A percentile compares a stretch with the other conserved stretches of the same genome.
phyloP scores from a whole-genome alignment of 1,140 invertebrate genomes.

The Drosophila repleta region DNA sequence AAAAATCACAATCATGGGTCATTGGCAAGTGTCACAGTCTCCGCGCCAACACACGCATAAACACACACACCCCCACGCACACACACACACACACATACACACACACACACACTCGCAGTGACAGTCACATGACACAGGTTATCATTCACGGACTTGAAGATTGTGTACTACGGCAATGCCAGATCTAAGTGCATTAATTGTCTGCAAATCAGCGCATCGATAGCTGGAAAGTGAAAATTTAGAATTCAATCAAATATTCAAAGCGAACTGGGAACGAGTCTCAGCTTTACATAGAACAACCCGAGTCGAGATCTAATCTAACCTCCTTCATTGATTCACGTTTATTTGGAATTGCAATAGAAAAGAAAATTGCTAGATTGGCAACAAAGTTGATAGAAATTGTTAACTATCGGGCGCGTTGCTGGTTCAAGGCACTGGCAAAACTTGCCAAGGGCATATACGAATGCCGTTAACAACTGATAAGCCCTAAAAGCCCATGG shows the following conservation, averaged over 20 bases:
- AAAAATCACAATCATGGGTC: conserved; percentile 9
- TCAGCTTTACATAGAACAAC: no score
- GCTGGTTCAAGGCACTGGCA: conserved; percentile 28
- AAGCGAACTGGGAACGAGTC: not conserved
- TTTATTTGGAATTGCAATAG: not conserved
- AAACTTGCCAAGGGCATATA: not conserved
- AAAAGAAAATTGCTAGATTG: no score
- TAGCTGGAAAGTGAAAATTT: not conserved
- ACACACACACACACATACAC: not conserved
- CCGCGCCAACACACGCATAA: not conserved
- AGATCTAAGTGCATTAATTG: conserved; percentile 1
- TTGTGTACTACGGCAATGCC: not conserved
- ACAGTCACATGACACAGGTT: conserved; percentile 10
- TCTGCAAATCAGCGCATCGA: not conserved
- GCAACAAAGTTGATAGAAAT: not conserved
- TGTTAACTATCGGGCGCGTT: conserved; percentile 9
- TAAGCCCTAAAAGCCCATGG: not conserved
- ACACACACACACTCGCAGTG: not conserved
- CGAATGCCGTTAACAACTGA: not conserved
- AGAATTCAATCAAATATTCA: not conserved
- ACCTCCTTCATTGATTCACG: not conserved
- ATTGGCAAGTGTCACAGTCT: conserved; percentile 12
- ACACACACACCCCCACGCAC: no score
- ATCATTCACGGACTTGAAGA: conserved; percentile 11
- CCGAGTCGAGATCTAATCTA: not conserved